These are phyloP conservation scores for Anadara kagoshimensis DNA, from an alignment of 1,140 invertebrate genomes.

Conservation along the genomic window DNA sequence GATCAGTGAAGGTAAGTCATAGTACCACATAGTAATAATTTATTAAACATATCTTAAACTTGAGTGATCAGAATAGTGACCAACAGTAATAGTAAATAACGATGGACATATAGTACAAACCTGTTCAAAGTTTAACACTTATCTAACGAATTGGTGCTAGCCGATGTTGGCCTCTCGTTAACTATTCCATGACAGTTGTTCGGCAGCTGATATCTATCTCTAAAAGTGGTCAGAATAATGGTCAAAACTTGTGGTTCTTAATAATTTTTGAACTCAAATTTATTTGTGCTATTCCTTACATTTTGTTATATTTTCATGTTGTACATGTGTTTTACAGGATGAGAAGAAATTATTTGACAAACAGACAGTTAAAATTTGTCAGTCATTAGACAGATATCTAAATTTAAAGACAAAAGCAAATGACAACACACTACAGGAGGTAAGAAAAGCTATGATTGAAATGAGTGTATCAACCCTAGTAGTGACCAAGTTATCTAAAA, in stretches of 20 bases:
- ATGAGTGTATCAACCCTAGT: background rate
- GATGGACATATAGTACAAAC: too few species aligned
- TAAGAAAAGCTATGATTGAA: constrained; percentile 73
- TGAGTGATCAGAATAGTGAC: too few species aligned
- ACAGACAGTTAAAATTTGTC: constrained; percentile 96
- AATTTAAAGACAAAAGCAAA: constrained; percentile 92
- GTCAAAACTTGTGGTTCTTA: background rate
- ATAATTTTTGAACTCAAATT: background rate
- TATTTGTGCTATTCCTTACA: background rate
- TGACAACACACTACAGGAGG: constrained; percentile 93
- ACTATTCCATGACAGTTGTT: too few species aligned
- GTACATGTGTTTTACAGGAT: constrained; percentile 77
- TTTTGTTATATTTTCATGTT: background rate
- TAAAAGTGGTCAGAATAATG: too few species aligned
- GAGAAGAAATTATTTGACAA: constrained; percentile 99
- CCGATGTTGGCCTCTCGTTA: too few species aligned
- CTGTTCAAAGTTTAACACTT: too few species aligned
- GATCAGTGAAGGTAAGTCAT: constrained; percentile 87
- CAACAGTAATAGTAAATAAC: too few species aligned
- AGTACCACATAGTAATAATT: too few species aligned
- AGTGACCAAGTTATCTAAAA: too few species aligned
- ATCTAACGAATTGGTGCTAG: too few species aligned
- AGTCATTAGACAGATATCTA: constrained; percentile 94
- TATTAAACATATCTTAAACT: too few species aligned
- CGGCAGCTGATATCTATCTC: too few species aligned